Conservation (phyloP, 1,140 invertebrate species). For the Pogonomyrmex californicus region DNA sequence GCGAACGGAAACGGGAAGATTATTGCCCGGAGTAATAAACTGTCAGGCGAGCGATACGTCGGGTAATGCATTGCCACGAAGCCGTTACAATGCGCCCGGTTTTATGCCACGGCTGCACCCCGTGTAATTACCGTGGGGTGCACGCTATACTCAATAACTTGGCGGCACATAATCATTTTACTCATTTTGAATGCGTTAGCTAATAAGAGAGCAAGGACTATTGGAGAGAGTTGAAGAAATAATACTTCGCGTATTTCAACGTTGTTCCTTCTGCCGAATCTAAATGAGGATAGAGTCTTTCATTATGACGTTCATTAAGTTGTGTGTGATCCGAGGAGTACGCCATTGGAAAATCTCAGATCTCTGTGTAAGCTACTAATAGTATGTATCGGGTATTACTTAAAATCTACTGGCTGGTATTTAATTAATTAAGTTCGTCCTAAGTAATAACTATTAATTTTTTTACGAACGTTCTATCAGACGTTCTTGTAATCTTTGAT, state of each 20-base stretch:
- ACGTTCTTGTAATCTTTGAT: neutral
- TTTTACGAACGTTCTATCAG: neutral
- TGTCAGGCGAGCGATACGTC: conserved; percentile 28
- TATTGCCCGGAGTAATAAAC: conserved; percentile 68
- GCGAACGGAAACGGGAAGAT: conserved; percentile 45
- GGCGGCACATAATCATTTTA: conserved; percentile 33
- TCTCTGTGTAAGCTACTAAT: neutral
- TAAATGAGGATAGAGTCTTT: neutral
- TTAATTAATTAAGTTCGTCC: conserved; percentile 17
- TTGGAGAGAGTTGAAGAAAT: neutral
- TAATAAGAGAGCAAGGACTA: conserved; percentile 9
- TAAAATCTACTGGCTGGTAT: conserved; percentile 1
- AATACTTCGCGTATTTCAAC: neutral
- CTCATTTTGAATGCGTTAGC: neutral
- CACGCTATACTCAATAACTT: conserved; percentile 39
- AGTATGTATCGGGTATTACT: conserved; percentile 6
- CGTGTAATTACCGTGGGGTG: conserved; percentile 64
- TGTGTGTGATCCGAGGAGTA: neutral
- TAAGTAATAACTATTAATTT: neutral
- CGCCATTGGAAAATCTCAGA: conserved; percentile 1
- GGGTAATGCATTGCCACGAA: conserved; percentile 56
- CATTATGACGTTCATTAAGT: neutral
- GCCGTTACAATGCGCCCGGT: conserved; percentile 58
- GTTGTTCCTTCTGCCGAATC: neutral
- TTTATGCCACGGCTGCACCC: conserved; percentile 54